Conservation (phyloP, 2,888 invertebrate species). For the Parelbella ahira region DNA sequence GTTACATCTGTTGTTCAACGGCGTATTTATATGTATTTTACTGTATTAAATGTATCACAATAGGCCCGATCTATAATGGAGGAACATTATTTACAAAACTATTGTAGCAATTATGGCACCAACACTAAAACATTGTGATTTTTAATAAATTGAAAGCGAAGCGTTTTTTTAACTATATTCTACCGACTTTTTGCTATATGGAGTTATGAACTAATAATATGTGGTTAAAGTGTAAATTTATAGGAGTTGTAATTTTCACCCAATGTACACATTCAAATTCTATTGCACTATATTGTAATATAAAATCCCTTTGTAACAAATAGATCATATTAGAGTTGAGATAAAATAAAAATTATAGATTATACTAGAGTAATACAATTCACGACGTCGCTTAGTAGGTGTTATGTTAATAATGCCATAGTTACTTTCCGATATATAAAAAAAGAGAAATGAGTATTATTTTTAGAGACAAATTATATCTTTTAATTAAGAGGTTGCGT, state of each 20-base stretch:
- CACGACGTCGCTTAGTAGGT: slow-evolving; percentile 66
- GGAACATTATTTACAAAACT: slow-evolving; percentile 9
- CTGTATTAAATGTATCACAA: too few species aligned
- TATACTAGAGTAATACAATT: slow-evolving; percentile 55
- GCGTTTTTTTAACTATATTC: slow-evolving; percentile 16
- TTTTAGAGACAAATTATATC: slow-evolving; percentile 79
- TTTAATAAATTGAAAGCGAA: slow-evolving; percentile 15
- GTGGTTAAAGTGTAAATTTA: slow-evolving; percentile 44
- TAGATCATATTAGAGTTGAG: slow-evolving; percentile 54
- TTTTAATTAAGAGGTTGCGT: slow-evolving; percentile 73
- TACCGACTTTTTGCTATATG: slow-evolving; percentile 18
- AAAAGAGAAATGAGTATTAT: slow-evolving; percentile 70
- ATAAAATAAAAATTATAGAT: slow-evolving; percentile 47
- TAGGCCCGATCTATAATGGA: too few species aligned
- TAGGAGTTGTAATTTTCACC: slow-evolving; percentile 61
- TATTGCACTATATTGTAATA: slow-evolving; percentile 70
- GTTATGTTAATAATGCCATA: slow-evolving; percentile 69
- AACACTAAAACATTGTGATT: slow-evolving; percentile 4
- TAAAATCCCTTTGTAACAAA: slow-evolving; percentile 62
- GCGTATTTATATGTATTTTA: too few species aligned
- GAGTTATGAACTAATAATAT: too few species aligned
- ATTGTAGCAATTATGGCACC: slow-evolving; percentile 1
- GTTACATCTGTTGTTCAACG: slow-evolving; percentile 10
- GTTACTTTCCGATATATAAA: slow-evolving; percentile 58
- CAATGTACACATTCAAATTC: slow-evolving; percentile 67